phyloP scores from a whole-genome alignment of 2,888 invertebrate genomes.

The Anthrax anthrax region DNA sequence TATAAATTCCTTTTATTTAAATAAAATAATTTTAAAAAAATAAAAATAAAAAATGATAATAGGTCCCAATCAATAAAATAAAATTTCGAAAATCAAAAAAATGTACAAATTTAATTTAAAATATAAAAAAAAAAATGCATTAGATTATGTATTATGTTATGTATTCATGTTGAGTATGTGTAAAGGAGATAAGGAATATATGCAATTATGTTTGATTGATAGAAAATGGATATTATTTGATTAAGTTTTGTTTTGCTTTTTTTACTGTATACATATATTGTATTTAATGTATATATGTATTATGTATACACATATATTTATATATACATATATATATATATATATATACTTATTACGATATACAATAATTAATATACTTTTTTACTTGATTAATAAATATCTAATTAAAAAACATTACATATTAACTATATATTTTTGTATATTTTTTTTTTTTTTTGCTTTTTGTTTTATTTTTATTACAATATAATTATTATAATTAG shows the following conservation, averaged over 20 bases:
- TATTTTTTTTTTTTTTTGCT: too few relatives aligned
- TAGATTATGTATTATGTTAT: too few relatives aligned
- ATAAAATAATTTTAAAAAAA: too few relatives aligned
- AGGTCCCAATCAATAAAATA: too few relatives aligned
- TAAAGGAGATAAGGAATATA: too few relatives aligned
- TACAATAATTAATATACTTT: neutral
- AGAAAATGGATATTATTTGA: neutral
- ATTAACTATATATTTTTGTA: neutral
- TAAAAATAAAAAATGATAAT: too few relatives aligned
- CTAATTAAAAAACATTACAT: neutral
- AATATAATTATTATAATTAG: neutral
- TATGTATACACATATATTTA: neutral
- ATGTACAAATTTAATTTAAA: too few relatives aligned
- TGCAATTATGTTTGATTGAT: too few relatives aligned
- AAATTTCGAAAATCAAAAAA: too few relatives aligned
- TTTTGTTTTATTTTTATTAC: neutral
- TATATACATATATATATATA: neutral
- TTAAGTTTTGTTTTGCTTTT: neutral
- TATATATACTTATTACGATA: neutral
- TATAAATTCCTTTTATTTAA: too few relatives aligned
- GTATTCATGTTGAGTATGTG: too few relatives aligned
- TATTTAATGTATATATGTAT: neutral
- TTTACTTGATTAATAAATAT: neutral
- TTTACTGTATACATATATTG: neutral
- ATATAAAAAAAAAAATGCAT: too few relatives aligned